Conservation (phyloP, 2,797 vertebrate species). For the Gymnopithys bicolor region DNA sequence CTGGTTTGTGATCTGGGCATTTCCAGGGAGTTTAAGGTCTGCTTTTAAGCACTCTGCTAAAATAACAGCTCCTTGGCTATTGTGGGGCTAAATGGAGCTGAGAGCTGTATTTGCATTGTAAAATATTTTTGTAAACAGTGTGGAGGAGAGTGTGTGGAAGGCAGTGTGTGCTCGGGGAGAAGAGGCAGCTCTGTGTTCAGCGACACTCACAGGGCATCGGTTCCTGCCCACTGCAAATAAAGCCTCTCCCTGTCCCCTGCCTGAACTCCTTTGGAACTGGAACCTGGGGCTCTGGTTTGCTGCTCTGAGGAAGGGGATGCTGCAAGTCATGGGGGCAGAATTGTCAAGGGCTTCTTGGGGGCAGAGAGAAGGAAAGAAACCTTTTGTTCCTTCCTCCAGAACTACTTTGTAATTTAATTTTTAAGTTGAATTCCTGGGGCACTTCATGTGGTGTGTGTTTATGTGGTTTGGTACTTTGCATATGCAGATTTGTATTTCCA, state of each 20-base stretch:
- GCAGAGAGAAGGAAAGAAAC: not conserved
- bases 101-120: not conserved
- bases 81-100: not conserved
- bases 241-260: not conserved
- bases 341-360: not conserved
- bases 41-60: not conserved
- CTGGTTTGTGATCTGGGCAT: not conserved
- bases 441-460: not conserved
- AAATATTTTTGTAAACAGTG: not conserved
- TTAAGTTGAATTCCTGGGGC: not conserved
- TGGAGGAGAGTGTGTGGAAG: not conserved
- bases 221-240: not conserved
- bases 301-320: not conserved
- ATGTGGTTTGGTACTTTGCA: not conserved
- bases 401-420: not conserved
- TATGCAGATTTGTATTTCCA: not conserved
- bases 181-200: not conserved
- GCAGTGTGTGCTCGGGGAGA: not conserved
- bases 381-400: not conserved
- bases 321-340: not conserved
- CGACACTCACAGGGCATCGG: not conserved
- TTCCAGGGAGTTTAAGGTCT: not conserved
- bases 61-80: not conserved
- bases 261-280: not conserved
- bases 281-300: not conserved